A percentile compares a stretch with the other conserved stretches of the same genome.
Evolutionary conservation across 2,113 vertebrate species (phyloP).

Genomic region (Pelvicachromis taeniatus): DNA sequence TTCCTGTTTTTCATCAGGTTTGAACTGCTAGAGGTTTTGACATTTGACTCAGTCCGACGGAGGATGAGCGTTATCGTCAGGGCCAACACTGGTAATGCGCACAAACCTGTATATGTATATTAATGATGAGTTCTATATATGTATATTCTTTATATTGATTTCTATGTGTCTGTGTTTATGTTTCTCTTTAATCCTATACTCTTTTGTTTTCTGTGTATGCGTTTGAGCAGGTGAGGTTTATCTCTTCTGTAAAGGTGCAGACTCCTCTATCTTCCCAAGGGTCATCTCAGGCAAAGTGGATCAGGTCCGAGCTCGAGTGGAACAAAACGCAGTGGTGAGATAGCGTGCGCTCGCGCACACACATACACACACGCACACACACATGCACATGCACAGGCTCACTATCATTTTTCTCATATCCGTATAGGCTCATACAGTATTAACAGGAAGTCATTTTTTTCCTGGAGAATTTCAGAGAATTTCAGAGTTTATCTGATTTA

Average conservation of each 20-base stretch:
- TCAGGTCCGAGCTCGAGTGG: conserved; percentile 84
- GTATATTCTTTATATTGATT: not conserved
- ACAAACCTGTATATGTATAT: not conserved
- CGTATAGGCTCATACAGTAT: not conserved
- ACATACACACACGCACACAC: too few relatives aligned
- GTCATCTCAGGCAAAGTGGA: conserved; percentile 92
- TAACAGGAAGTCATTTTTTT: not conserved
- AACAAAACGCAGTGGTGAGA: conserved; percentile 95
- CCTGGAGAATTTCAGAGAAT: not conserved
- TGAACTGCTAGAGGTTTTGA: conserved; percentile 87
- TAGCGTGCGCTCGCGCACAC: too few relatives aligned
- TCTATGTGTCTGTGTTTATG: not conserved
- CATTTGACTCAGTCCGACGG: conserved; percentile 92
- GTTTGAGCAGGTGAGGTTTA: conserved; percentile 81
- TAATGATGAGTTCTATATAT: too few relatives aligned
- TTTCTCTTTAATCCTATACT: not conserved
- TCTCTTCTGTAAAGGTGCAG: conserved; percentile 96
- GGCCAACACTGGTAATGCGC: conserved; percentile 76
- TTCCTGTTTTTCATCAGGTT: conserved; percentile 73
- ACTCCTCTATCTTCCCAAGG: conserved; percentile 94
- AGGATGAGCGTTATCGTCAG: conserved; percentile 95
- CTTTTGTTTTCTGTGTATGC: not conserved
- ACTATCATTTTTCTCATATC: not conserved
- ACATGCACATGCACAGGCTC: not conserved
- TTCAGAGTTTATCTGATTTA: not conserved